These are phyloP conservation scores for Drosophila meridionalis DNA, from an alignment of 2,888 invertebrate genomes.

Conservation along the genomic window DNA sequence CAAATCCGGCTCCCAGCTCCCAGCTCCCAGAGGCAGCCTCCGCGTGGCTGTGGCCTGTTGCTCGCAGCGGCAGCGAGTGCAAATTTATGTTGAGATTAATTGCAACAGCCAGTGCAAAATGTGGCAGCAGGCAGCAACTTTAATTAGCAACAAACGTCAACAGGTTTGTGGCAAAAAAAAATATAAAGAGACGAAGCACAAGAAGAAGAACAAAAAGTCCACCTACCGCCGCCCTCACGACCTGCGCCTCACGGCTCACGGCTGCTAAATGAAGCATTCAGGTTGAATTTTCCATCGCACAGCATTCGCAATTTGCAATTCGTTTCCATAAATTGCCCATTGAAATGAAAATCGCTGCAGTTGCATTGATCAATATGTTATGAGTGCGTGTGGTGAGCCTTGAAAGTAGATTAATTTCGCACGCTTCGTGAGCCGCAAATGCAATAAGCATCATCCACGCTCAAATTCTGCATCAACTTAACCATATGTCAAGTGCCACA, in stretches of 20 bases:
- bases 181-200: background rate
- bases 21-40: background rate
- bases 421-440: background rate
- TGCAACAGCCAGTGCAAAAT: conserved; percentile 42
- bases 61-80: conserved; percentile 18
- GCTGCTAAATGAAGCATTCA: conserved; percentile 12
- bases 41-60: conserved; percentile 12
- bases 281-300: background rate
- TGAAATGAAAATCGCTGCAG: conserved; percentile 15
- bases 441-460: conserved; percentile 1
- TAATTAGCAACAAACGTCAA: conserved; percentile 51
- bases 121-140: conserved; percentile 35
- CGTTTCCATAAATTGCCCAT: conserved; percentile 4
- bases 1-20: conserved; percentile 13
- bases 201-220: background rate
- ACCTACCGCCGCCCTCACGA: background rate
- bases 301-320: conserved; percentile 3
- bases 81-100: conserved; percentile 60
- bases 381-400: conserved; percentile 1
- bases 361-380: conserved; percentile 10
- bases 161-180: conserved; percentile 16
- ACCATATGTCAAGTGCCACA: background rate
- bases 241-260: background rate
- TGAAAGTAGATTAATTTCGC: conserved; percentile 10
- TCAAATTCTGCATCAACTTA: background rate